Percentiles rank a stretch among this genome's conserved stretches.
These are phyloP conservation scores for Tetropium fuscum DNA, from an alignment of 2,888 invertebrate genomes.

Conservation along the genomic window DNA sequence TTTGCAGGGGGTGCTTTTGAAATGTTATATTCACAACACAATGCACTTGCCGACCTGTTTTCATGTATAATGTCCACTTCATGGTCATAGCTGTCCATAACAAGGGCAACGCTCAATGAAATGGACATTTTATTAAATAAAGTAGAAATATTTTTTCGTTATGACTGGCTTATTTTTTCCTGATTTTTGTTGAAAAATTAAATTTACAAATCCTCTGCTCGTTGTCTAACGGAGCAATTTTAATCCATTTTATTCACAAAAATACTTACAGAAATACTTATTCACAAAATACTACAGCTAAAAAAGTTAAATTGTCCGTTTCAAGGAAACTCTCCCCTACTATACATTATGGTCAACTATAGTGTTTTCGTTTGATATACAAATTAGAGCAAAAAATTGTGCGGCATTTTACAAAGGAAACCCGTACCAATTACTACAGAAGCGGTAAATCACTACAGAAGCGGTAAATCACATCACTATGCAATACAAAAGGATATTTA, in stretches of 20 bases:
- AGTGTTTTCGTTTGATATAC: no score
- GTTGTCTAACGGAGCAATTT: slow-evolving; percentile 15
- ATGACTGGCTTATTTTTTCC: slow-evolving; percentile 6
- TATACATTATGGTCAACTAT: no score
- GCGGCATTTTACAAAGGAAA: no score
- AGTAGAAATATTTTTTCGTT: slow-evolving; percentile 16
- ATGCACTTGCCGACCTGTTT: slow-evolving; percentile 8
- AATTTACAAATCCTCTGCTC: slow-evolving; percentile 14
- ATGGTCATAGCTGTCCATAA: slow-evolving; percentile 23
- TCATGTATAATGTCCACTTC: slow-evolving; percentile 23
- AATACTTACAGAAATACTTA: no score
- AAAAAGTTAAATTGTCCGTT: slow-evolving; percentile 24
- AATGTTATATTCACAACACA: slow-evolving; percentile 5
- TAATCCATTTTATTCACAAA: slow-evolving; percentile 16
- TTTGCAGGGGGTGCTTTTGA: slow-evolving; percentile 15
- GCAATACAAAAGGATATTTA: no score
- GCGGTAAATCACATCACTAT: no score
- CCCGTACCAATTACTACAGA: no score
- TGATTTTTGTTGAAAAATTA: background rate
- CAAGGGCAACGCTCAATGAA: slow-evolving; percentile 24
- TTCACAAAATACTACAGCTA: no score
- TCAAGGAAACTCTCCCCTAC: slow-evolving; percentile 24
- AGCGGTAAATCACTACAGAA: no score
- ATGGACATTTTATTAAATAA: slow-evolving; percentile 27
- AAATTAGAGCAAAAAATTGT: no score